Percentiles rank a stretch among this genome's conserved stretches.
phyloP scores from a whole-genome alignment of 2,113 vertebrate genomes.

The Alexandromys fortis region DNA sequence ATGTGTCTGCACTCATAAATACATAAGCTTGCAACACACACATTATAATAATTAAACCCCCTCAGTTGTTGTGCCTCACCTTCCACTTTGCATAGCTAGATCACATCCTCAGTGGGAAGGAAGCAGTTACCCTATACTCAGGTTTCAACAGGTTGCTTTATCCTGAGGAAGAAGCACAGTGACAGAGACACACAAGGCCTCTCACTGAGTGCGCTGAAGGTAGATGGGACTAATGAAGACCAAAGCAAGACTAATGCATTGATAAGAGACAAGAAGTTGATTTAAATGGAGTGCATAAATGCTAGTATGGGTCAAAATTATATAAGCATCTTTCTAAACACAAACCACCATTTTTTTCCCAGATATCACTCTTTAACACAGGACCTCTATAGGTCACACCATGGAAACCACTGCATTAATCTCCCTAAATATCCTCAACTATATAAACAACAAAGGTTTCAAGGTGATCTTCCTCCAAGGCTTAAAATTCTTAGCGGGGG shows the following conservation, averaged over 20 bases:
- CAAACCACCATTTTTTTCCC: not conserved
- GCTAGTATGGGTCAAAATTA: not conserved
- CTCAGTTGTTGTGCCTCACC: not conserved
- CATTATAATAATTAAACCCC: not conserved
- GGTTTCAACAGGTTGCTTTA: not conserved
- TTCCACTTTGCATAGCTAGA: not conserved
- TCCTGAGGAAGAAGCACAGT: not conserved
- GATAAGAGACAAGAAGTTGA: not conserved
- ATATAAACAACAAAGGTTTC: not conserved
- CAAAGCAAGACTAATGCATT: not conserved
- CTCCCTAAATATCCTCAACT: not conserved
- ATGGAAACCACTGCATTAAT: conserved; percentile 20
- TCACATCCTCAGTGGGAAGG: not conserved
- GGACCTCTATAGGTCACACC: not conserved
- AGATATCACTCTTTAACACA: not conserved
- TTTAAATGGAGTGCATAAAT: not conserved
- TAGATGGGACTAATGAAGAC: not conserved
- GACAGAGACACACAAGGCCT: not conserved
- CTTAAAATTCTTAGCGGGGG: not conserved
- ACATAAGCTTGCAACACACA: not conserved
- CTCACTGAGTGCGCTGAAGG: not conserved
- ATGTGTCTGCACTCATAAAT: not conserved
- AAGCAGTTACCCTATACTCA: not conserved
- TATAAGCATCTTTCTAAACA: not conserved
- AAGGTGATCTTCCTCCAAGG: not conserved